Evolutionary conservation across 2,888 invertebrate genomes (phyloP).

Genomic region (Papilio elwesi): DNA sequence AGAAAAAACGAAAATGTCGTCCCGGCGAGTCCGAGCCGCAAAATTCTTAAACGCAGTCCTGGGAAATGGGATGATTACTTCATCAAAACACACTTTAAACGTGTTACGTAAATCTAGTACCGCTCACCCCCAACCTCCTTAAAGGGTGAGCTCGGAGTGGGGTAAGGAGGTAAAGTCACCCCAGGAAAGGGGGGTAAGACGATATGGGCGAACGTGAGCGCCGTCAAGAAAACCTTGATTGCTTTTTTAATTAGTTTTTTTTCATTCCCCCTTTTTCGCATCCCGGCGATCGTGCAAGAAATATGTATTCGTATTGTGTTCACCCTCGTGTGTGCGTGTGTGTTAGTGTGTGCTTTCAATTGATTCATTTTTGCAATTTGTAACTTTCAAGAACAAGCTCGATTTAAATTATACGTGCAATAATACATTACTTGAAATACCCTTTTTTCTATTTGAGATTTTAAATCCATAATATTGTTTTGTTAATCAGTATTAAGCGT

Average conservation of each 20-base stretch:
- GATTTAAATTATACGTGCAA: background rate
- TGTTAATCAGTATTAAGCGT: no score
- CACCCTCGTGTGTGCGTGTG: conserved; percentile 52
- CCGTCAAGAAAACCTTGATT: conserved; percentile 85
- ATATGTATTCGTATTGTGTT: conserved; percentile 70
- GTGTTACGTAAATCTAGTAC: conserved; percentile 85
- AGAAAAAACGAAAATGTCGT: conserved; percentile 66
- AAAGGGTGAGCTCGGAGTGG: conserved; percentile 67
- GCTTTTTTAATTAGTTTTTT: conserved; percentile 85
- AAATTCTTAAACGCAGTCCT: conserved; percentile 82
- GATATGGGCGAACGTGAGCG: conserved; percentile 85
- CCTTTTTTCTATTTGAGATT: background rate
- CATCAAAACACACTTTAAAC: conserved; percentile 85
- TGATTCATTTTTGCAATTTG: conserved; percentile 48
- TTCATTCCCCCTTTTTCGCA: conserved; percentile 80
- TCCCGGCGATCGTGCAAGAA: conserved; percentile 76
- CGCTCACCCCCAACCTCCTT: conserved; percentile 66
- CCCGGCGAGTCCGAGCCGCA: conserved; percentile 70
- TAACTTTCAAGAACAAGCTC: background rate
- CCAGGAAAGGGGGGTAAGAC: conserved; percentile 81
- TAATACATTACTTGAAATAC: conserved; percentile 16
- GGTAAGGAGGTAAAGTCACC: conserved; percentile 54
- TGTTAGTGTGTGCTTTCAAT: conserved; percentile 60
- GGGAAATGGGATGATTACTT: conserved; percentile 84
- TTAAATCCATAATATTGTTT: no score